Percentiles rank a stretch among this genome's conserved stretches.
Evolutionary conservation across 1,140 invertebrate genomes (phyloP).

Genomic region (Portunus trituberculatus): DNA sequence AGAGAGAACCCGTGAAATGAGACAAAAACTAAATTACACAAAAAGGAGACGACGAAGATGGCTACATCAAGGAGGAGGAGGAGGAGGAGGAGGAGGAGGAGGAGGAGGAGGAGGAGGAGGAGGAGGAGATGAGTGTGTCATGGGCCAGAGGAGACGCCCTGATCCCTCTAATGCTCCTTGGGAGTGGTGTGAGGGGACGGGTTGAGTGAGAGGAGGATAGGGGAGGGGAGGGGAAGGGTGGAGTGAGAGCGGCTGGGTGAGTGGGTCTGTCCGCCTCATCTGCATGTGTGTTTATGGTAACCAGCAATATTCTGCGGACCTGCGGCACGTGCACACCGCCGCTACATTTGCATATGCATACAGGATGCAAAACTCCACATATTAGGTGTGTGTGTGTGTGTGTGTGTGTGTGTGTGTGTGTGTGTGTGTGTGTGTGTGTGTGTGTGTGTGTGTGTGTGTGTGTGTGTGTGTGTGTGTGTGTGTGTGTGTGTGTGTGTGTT

Average conservation of each 20-base stretch:
- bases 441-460: neutral
- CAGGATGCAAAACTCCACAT: neutral
- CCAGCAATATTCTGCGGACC: conserved; percentile 35
- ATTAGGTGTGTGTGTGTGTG: neutral
- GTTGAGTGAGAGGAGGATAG: neutral
- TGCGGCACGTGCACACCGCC: neutral
- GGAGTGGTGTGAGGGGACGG: neutral
- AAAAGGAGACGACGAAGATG: no score
- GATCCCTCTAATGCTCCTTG: neutral
- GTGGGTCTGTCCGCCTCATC: conserved; percentile 25
- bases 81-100: neutral
- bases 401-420: neutral
- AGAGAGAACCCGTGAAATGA: no score
- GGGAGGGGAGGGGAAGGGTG: neutral
- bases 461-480: neutral
- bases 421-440: neutral
- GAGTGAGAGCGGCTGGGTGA: neutral
- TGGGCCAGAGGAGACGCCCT: no score
- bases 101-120: neutral
- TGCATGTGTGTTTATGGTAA: conserved; percentile 49
- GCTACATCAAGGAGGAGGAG: neutral
- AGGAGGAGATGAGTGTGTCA: neutral
- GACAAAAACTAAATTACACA: no score
- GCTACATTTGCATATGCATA: conserved; percentile 29
- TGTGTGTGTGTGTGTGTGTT: conserved; percentile 25